Conservation (phyloP, 2,888 invertebrate species). For the Drosophila prostipennis region DNA sequence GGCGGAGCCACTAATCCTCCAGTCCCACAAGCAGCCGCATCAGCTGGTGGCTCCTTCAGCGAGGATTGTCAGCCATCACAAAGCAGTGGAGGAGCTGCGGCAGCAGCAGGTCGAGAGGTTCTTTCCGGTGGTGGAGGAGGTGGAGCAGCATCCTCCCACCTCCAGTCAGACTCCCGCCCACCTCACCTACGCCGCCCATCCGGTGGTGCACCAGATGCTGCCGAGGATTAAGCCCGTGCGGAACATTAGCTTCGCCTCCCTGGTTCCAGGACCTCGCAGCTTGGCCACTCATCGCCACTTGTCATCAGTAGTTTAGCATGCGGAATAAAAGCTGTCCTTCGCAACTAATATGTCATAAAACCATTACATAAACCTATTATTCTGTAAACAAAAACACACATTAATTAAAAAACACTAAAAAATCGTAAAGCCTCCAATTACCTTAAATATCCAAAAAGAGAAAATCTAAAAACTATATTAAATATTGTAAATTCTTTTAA, state of each 20-base stretch:
- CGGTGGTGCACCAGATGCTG: constrained; percentile 66
- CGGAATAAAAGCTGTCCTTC: too few relatives aligned
- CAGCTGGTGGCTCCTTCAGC: constrained; percentile 20
- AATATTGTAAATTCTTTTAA: too few relatives aligned
- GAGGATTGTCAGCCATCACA: constrained; percentile 40
- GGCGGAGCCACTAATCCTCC: constrained; percentile 32
- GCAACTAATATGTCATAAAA: too few relatives aligned
- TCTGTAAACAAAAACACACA: too few relatives aligned
- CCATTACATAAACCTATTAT: too few relatives aligned
- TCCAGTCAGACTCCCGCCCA: constrained; percentile 57
- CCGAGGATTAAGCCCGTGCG: constrained; percentile 66
- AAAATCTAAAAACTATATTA: too few relatives aligned
- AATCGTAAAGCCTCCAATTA: too few relatives aligned
- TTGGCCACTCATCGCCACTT: constrained; percentile 10
- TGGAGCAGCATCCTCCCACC: not conserved
- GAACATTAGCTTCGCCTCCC: constrained; percentile 56
- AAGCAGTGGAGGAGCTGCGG: not conserved
- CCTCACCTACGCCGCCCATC: constrained; percentile 64
- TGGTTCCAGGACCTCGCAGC: constrained; percentile 46
- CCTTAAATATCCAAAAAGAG: too few relatives aligned
- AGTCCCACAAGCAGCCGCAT: constrained; percentile 1
- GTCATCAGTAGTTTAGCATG: constrained; percentile 5
- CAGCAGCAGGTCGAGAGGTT: not conserved
- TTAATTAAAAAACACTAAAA: too few relatives aligned
- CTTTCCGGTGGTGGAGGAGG: not conserved